These are phyloP conservation scores for Cistogaster globosa DNA, from an alignment of 2,888 invertebrate genomes.

Conservation along the genomic window DNA sequence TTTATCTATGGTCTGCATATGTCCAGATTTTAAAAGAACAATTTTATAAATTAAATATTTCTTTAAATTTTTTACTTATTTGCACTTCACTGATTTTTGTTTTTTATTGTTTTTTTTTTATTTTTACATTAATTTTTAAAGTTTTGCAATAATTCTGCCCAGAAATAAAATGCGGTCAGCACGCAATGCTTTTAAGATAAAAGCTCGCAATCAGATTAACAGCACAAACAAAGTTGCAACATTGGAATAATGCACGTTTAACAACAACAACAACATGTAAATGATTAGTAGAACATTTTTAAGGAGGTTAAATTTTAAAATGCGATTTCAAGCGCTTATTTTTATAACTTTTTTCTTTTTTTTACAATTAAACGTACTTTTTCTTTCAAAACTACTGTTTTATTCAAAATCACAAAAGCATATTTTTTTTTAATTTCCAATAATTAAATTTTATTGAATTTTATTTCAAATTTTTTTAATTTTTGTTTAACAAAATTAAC, in stretches of 20 bases:
- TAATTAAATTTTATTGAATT: neutral
- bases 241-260: conserved; percentile 26
- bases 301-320: conserved; percentile 44
- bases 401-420: neutral
- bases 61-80: neutral
- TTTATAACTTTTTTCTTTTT: too few relatives aligned
- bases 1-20: too few relatives aligned
- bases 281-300: conserved; percentile 9
- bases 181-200: conserved; percentile 33
- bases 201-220: conserved; percentile 27
- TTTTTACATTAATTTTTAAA: conserved; percentile 12
- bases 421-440: neutral
- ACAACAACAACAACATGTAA: conserved; percentile 33
- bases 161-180: conserved; percentile 63
- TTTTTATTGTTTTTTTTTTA: conserved; percentile 25
- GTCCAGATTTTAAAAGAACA: too few relatives aligned
- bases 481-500: neutral
- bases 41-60: too few relatives aligned
- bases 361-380: too few relatives aligned
- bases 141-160: conserved; percentile 52
- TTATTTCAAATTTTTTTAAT: conserved; percentile 2
- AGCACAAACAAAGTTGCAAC: conserved; percentile 25
- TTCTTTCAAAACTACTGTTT: neutral
- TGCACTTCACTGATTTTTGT: conserved; percentile 41
- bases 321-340: neutral